Conservation (phyloP, 2,113 vertebrate genomes). For the Ascaphus truei region DNA sequence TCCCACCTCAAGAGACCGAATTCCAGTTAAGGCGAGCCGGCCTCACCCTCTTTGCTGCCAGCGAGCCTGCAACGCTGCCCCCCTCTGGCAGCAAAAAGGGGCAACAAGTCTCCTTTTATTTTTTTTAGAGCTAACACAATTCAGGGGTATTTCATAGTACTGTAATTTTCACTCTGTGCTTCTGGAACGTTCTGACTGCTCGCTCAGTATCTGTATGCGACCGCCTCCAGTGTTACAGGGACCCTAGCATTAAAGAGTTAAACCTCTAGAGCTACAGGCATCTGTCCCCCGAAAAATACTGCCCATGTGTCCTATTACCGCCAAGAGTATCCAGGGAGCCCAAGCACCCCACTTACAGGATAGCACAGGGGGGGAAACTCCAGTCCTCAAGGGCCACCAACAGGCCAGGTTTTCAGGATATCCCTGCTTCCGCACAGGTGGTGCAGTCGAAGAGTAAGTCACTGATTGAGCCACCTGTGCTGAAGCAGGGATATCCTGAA, state of each 20-base stretch:
- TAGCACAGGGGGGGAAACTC: too few species aligned
- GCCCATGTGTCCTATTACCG: not conserved
- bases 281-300: not conserved
- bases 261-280: too few species aligned
- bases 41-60: not conserved
- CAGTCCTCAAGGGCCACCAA: too few species aligned
- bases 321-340: not conserved
- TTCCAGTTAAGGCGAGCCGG: conserved; percentile 55
- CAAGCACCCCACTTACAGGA: too few species aligned
- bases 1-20: conserved; percentile 53
- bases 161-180: not conserved
- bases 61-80: not conserved
- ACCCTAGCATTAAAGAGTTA: not conserved
- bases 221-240: not conserved
- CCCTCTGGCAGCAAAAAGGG: too few species aligned
- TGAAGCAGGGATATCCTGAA: too few species aligned
- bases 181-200: not conserved
- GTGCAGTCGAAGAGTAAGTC: too few species aligned
- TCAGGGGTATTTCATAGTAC: conserved; percentile 23
- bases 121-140: not conserved
- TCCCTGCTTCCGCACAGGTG: too few species aligned
- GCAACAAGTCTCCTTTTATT: too few species aligned
- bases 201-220: not conserved
- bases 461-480: too few species aligned
- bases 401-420: too few species aligned